Evolutionary conservation across 2,888 invertebrate species (phyloP), one percentile per base, ranked within the genome.

Genomic region (Cheilosia scutellata): DNA sequence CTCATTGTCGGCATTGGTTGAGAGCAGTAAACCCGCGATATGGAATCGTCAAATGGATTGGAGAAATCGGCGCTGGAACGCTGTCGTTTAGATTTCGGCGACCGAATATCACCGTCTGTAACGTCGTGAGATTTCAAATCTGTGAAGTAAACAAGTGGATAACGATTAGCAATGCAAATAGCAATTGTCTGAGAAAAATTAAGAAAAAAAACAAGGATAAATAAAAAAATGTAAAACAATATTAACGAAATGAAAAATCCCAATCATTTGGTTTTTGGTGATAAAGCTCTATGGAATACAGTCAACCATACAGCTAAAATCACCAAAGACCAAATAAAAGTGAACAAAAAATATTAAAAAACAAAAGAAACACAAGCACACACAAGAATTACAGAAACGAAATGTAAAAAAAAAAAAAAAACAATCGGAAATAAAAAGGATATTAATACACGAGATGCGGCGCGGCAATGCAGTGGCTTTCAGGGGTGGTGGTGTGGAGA

Each of bases 211-310:
- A 0, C 47, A 40, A 42, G 29, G 7, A 58, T 53, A 47, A 29
- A 44, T 42, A 51, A 2, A 27, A 20, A 58, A 44, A 58, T 63
- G 57, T 37, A 40, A 44, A 72, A 68, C 51, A 63, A 37, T 65
- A 55, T 4, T 27, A 66, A 76, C 44, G 9, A 72, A 83, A 87
- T 86, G 87, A 88, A 87, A 89, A 90, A 91, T 89, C 89, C 89
- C 91, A 92, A 91, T 91, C 92, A 92, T 94, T 93, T 93, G 93
- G 92, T 93, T 95, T 95, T 95, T 95, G 95, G 95, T 95, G 94
- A 94, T 94, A 94, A 94, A 95, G 95, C 95, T 95, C 94, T 95
- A 95, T 95, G 95, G 94, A 92, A 91, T 90, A 89, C 79, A 84
- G 70, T 71, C 66, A 83, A 92, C 91, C 95, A 95, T 95, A 95